These are phyloP conservation scores for Plagodis dolabraria DNA, from an alignment of 2,888 invertebrate genomes.

Conservation along the genomic window DNA sequence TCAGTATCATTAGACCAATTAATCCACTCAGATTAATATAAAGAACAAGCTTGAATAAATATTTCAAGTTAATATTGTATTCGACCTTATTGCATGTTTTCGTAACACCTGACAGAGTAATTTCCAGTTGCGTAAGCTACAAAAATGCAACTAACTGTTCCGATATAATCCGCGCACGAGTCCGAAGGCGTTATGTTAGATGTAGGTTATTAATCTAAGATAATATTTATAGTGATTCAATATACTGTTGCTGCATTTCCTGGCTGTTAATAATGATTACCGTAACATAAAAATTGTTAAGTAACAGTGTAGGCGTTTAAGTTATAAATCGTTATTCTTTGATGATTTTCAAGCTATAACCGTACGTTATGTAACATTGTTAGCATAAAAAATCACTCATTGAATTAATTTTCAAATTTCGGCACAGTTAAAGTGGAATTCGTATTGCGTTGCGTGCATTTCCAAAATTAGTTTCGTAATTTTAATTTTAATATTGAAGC, in stretches of 20 bases:
- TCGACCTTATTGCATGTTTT: conserved; percentile 24
- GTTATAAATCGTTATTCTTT: background rate
- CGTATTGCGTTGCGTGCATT: conserved; percentile 1
- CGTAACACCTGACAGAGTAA: conserved; percentile 22
- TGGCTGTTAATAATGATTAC: conserved; percentile 6
- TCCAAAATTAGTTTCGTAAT: conserved; percentile 9
- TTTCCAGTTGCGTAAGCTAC: conserved; percentile 23
- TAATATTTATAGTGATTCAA: conserved; percentile 13
- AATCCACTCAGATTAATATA: no score
- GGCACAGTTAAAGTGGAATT: conserved; percentile 8
- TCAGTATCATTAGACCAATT: no score
- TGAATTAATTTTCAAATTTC: conserved; percentile 5
- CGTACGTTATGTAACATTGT: conserved; percentile 13
- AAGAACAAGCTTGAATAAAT: no score
- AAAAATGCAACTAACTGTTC: conserved; percentile 14
- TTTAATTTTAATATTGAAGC: background rate
- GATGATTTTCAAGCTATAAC: conserved; percentile 2
- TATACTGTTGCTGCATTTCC: conserved; percentile 12
- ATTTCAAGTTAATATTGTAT: no score
- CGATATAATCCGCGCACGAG: conserved; percentile 25
- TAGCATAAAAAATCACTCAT: conserved; percentile 3
- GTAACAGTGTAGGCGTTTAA: conserved; percentile 6
- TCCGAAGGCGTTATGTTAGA: conserved; percentile 8
- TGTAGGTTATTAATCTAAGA: conserved; percentile 10
- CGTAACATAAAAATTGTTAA: background rate